These are phyloP conservation scores for Jaculus jaculus DNA, from an alignment of 2,113 vertebrate species.

Conservation along the genomic window DNA sequence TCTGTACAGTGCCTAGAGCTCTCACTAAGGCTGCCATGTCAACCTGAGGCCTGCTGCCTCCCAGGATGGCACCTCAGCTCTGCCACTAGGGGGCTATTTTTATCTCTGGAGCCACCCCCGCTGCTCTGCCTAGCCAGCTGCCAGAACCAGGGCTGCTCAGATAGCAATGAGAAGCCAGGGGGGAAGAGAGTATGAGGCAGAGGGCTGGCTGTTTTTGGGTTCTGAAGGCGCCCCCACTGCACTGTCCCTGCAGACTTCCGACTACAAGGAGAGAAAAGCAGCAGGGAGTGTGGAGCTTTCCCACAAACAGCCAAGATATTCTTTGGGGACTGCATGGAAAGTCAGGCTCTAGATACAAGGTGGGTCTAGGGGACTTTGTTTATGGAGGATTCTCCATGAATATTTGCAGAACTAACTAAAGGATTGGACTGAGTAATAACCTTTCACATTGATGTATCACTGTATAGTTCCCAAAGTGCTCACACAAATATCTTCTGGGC, in stretches of 20 bases:
- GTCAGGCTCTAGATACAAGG: background rate
- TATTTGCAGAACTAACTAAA: slow-evolving; percentile 38
- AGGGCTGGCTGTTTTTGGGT: background rate
- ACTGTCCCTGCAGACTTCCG: background rate
- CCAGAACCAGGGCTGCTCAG: slow-evolving; percentile 50
- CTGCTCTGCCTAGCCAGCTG: slow-evolving; percentile 75
- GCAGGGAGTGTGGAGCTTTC: background rate
- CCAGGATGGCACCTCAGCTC: slow-evolving; percentile 64
- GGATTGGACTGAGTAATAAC: background rate
- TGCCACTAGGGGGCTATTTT: slow-evolving; percentile 75
- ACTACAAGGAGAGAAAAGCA: background rate
- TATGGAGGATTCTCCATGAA: background rate
- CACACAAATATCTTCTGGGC: background rate
- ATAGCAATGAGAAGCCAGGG: slow-evolving; percentile 40
- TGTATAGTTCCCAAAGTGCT: slow-evolving; percentile 1
- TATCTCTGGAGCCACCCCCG: slow-evolving; percentile 75
- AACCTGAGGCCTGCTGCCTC: slow-evolving; percentile 55
- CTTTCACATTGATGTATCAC: background rate
- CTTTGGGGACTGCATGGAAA: background rate
- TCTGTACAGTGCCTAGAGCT: slow-evolving; percentile 22
- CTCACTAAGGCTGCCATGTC: slow-evolving; percentile 7
- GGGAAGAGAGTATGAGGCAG: background rate
- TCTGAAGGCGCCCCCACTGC: background rate
- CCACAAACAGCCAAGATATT: background rate
- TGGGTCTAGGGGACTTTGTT: slow-evolving; percentile 21